A percentile compares a stretch with the other conserved stretches of the same genome.
Evolutionary conservation across 2,113 vertebrate genomes (phyloP).

Genomic region (Ptilorrhoa leucosticta): DNA sequence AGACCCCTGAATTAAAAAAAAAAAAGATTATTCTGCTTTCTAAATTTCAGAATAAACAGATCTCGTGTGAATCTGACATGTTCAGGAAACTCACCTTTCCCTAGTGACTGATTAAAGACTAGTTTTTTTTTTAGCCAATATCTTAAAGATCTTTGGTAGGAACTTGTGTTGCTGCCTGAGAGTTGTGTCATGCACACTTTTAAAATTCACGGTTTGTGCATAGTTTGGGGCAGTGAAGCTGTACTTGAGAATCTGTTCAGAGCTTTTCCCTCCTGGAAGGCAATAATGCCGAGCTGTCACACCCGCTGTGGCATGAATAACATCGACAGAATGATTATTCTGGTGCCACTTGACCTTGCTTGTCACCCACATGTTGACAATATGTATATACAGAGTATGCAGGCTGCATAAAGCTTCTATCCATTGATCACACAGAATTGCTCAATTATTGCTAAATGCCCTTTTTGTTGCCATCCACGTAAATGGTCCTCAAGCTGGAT

Average conservation of each 20-base stretch:
- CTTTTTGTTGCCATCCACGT: not conserved
- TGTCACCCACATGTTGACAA: not conserved
- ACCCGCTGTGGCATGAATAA: not conserved
- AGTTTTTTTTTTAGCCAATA: not conserved
- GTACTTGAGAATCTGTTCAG: not conserved
- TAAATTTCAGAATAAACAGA: not conserved
- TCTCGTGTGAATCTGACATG: not conserved
- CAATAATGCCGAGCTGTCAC: not conserved
- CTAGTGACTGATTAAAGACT: not conserved
- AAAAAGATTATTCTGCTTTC: not conserved
- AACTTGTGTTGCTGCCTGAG: not conserved
- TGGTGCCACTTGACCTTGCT: not conserved
- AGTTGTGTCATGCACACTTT: not conserved
- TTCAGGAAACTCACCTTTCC: not conserved
- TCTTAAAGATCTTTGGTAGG: not conserved
- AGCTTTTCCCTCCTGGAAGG: not conserved
- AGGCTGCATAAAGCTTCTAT: not conserved
- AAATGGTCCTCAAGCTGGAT: not conserved
- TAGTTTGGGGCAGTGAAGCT: not conserved
- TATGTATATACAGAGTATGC: fast-evolving
- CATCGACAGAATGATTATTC: not conserved
- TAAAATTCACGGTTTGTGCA: not conserved
- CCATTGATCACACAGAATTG: not conserved
- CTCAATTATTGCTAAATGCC: not conserved
- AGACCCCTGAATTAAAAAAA: not conserved